These are phyloP conservation scores for Scaptomyza tumidula DNA, from an alignment of 2,888 invertebrate genomes.

Conservation along the genomic window DNA sequence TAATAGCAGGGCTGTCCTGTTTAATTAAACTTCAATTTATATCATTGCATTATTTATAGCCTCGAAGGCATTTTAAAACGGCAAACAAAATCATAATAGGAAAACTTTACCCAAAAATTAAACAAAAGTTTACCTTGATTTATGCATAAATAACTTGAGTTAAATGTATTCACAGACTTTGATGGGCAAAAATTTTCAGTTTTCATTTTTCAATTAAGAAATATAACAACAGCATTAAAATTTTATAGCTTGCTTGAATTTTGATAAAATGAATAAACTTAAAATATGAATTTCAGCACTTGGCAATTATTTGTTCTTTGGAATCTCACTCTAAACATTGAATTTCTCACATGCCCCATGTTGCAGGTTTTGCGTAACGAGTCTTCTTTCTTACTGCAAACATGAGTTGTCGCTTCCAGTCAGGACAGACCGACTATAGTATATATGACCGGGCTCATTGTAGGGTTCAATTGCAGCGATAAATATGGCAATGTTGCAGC, in stretches of 20 bases:
- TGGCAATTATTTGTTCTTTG: not conserved
- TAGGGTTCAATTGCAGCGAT: constrained; percentile 73
- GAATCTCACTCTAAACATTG: not conserved
- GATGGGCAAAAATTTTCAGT: too few species aligned
- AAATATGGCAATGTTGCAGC: constrained; percentile 65
- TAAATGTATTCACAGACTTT: not conserved
- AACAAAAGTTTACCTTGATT: constrained; percentile 6
- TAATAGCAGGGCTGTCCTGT: constrained; percentile 28
- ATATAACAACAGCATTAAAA: not conserved
- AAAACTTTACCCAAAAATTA: not conserved
- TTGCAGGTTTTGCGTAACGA: not conserved
- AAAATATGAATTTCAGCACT: not conserved
- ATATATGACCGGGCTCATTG: constrained; percentile 55
- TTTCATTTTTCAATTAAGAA: not conserved
- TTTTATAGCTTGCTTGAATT: not conserved
- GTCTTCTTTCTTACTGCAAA: not conserved
- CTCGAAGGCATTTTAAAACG: constrained; percentile 48
- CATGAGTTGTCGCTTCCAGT: constrained; percentile 42
- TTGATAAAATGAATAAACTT: too few species aligned
- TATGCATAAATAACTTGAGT: not conserved
- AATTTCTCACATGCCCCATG: constrained; percentile 15
- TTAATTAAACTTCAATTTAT: constrained; percentile 76
- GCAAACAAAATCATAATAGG: constrained; percentile 23
- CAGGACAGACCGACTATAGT: constrained; percentile 37
- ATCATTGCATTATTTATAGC: constrained; percentile 71